These are phyloP conservation scores for Pegoplata infirma DNA, from an alignment of 2,888 invertebrate genomes.

Conservation along the genomic window DNA sequence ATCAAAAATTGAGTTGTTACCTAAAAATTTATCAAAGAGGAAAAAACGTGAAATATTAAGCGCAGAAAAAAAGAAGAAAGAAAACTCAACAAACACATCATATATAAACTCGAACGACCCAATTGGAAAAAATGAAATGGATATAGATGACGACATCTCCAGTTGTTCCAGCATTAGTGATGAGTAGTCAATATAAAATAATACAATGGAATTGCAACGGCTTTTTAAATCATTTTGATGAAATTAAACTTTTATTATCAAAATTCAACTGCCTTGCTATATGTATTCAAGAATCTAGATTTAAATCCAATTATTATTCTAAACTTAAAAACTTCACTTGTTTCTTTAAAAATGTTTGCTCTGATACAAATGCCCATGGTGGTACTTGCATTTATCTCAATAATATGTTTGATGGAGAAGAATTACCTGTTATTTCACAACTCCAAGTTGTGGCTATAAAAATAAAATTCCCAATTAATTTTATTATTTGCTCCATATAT, in stretches of 20 bases:
- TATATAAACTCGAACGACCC: neutral
- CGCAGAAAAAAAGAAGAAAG: slow-evolving; percentile 4
- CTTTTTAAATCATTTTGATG: slow-evolving; percentile 31
- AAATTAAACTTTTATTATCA: slow-evolving; percentile 31
- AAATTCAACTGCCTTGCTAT: slow-evolving; percentile 39
- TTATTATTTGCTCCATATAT: slow-evolving; percentile 22
- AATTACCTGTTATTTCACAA: slow-evolving; percentile 10
- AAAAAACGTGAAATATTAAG: neutral
- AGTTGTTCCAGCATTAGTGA: neutral
- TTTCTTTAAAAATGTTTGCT: slow-evolving; percentile 19
- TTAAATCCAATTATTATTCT: slow-evolving; percentile 22
- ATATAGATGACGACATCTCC: slow-evolving; percentile 2
- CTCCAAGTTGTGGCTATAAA: slow-evolving; percentile 26
- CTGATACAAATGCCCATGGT: slow-evolving; percentile 9
- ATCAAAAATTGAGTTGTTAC: neutral
- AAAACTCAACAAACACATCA: neutral
- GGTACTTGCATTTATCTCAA: slow-evolving; percentile 33
- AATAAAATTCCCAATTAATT: neutral
- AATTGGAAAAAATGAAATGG: neutral
- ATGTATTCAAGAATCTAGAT: slow-evolving; percentile 39
- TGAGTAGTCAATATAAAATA: slow-evolving; percentile 35
- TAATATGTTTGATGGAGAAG: slow-evolving; percentile 16
- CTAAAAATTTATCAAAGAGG: neutral
- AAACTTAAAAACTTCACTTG: slow-evolving; percentile 36
- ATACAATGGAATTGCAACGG: slow-evolving; percentile 53